Evolutionary conservation across 2,888 invertebrate species (phyloP), one percentile per base, ranked within the genome.

Genomic region (Argynnis bischoffii): DNA sequence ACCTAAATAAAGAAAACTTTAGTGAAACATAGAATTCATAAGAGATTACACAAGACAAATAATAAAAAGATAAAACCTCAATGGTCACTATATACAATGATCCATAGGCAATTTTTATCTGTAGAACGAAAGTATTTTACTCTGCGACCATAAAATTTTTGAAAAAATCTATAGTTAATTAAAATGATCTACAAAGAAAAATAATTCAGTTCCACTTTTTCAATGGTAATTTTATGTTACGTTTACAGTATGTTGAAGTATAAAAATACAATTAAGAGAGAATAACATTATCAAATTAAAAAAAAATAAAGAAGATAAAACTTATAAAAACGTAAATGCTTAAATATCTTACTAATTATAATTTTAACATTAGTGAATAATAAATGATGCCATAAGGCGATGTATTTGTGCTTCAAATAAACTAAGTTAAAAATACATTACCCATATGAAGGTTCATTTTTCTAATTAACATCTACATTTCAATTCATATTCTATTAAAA

Each of bases 1-100:
- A 90, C 86, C 91, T 92, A 88, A 78, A 88, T 86, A 79, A 82
- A 86, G 75, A 87, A 81, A 84, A 85, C 74, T 81, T 65, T 75
- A 81, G 75, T 78, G 74, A 75, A 76, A 74, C 57, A 35, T 35
- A 69, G 64, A 63, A 68, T 72, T 35, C 26, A 60, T 67, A 64
- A 72, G 59, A 60, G 18, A 54, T 15, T 66, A 71, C 48, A 51
- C 63, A 35, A 55, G 48, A 31, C n/a, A 48, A 18, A 60, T 51
- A 53, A 50, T 48, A 21, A 47, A 57, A 41, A 64, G 47, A 72
- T 68, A 63, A 57, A 57, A 47, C 41, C 31, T 41, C 21, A 31
- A 55, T 60, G 48, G 31, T 57, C 21, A 51, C 41, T 69, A 69
- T 70, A 53, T 64, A 69, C 71, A 73, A 63, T 63, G 16, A 48